Conservation (phyloP, 2,888 invertebrate genomes). For the Callyntrura sp. region DNA sequence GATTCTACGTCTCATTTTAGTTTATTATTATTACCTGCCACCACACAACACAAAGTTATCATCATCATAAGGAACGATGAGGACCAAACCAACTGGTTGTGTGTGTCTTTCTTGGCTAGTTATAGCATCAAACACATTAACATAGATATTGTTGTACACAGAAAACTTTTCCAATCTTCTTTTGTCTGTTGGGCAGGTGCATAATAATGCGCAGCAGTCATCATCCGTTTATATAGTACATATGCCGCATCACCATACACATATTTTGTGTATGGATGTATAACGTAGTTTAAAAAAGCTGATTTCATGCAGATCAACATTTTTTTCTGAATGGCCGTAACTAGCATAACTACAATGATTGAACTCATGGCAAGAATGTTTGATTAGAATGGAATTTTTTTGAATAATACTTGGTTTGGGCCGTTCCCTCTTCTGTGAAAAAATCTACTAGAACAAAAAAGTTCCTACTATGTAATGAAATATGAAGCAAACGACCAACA, state of each 20-base stretch:
- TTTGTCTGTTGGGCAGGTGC: slow-evolving; percentile 71
- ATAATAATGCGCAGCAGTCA: slow-evolving; percentile 45
- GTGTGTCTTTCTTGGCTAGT: slow-evolving; percentile 46
- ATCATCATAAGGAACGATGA: slow-evolving; percentile 34
- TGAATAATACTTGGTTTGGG: slow-evolving; percentile 69
- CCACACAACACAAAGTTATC: slow-evolving; percentile 27
- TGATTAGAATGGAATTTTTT: slow-evolving; percentile 73
- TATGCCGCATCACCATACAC: not conserved
- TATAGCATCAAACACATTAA: slow-evolving; percentile 55
- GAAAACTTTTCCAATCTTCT: slow-evolving; percentile 68
- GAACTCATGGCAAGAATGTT: slow-evolving; percentile 54
- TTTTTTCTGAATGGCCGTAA: slow-evolving; percentile 47
- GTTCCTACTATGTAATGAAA: not conserved
- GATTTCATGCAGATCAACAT: slow-evolving; percentile 65
- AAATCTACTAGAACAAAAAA: slow-evolving; percentile 56
- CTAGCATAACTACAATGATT: slow-evolving; percentile 51
- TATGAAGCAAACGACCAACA: slow-evolving; percentile 14
- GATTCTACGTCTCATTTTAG: slow-evolving; percentile 73
- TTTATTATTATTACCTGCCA: slow-evolving; percentile 25
- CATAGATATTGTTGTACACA: slow-evolving; percentile 51
- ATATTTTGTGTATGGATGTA: not conserved
- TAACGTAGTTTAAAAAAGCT: slow-evolving; percentile 31
- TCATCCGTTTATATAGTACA: not conserved
- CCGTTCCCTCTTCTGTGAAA: slow-evolving; percentile 77
- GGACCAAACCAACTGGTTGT: slow-evolving; percentile 67